Percentiles rank a stretch among this genome's conserved stretches.
Conservation (phyloP, 2,113 vertebrate genomes). For the Dolichallabes microphthalmus region DNA sequence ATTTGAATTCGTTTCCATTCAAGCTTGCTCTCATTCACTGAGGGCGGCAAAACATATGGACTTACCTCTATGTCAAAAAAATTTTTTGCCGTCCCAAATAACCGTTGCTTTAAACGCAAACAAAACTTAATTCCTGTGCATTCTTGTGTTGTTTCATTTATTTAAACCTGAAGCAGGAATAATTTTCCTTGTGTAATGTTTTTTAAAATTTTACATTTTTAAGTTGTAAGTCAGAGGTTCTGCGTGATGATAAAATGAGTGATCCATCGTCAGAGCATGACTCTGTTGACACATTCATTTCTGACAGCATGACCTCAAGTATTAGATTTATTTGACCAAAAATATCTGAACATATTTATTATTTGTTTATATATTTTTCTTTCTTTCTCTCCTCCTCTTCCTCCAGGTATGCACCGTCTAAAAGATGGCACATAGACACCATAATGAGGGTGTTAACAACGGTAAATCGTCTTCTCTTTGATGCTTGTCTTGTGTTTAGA, state of each 20-base stretch:
- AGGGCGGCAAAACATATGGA: background rate
- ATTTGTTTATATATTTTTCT: background rate
- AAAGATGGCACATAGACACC: constrained; percentile 99
- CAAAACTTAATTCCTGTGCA: background rate
- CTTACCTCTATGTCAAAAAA: too few relatives aligned
- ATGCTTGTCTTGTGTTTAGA: background rate
- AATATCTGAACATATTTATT: background rate
- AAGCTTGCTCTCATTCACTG: background rate
- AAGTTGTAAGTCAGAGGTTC: constrained; percentile 35
- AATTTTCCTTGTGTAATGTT: background rate
- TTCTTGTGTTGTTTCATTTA: background rate
- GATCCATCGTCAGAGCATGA: constrained; percentile 71
- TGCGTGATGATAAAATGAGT: constrained; percentile 74
- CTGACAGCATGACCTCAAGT: constrained; percentile 64
- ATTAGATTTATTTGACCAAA: background rate
- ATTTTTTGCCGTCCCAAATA: background rate
- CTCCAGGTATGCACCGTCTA: constrained; percentile 95
- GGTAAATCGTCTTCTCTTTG: constrained; percentile 70
- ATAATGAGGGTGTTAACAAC: constrained; percentile 98
- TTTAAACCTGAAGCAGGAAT: background rate
- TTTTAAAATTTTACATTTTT: background rate
- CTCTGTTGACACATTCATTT: constrained; percentile 66
- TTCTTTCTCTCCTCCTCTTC: constrained; percentile 12
- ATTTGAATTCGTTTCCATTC: background rate
- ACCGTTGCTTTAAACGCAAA: background rate